These are phyloP conservation scores for Allygus modestus DNA, from an alignment of 2,888 invertebrate genomes.

Conservation along the genomic window DNA sequence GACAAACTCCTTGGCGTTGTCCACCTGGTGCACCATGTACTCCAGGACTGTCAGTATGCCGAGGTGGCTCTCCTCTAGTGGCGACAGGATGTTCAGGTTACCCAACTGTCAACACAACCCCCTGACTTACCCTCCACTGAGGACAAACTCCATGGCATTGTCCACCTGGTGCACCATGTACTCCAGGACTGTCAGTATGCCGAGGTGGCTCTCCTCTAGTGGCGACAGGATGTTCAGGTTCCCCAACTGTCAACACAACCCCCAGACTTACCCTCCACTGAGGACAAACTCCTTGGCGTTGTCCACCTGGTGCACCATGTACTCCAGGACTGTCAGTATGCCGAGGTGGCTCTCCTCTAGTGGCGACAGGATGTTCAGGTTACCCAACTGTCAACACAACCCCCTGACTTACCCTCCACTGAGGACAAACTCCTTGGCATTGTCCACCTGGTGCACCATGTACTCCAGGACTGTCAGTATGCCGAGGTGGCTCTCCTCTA, in stretches of 20 bases:
- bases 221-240: conserved; percentile 83
- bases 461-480: conserved; percentile 80
- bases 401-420: conserved; percentile 79
- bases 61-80: no score
- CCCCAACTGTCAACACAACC: conserved; percentile 84
- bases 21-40: no score
- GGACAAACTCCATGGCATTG: no score
- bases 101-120: no score
- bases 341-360: conserved; percentile 4
- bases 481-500: conserved; percentile 4
- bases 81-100: no score
- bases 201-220: no score
- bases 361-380: not conserved
- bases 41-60: no score
- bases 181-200: no score
- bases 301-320: conserved; percentile 87
- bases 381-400: no score
- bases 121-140: no score
- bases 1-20: no score
- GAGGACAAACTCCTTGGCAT: conserved; percentile 83
- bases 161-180: no score
- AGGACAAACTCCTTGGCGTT: conserved; percentile 85
- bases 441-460: conserved; percentile 88
- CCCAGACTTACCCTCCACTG: conserved; percentile 78
- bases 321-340: conserved; percentile 79